Conservation (phyloP, 1,140 invertebrate species). For the Zophobas morio region DNA sequence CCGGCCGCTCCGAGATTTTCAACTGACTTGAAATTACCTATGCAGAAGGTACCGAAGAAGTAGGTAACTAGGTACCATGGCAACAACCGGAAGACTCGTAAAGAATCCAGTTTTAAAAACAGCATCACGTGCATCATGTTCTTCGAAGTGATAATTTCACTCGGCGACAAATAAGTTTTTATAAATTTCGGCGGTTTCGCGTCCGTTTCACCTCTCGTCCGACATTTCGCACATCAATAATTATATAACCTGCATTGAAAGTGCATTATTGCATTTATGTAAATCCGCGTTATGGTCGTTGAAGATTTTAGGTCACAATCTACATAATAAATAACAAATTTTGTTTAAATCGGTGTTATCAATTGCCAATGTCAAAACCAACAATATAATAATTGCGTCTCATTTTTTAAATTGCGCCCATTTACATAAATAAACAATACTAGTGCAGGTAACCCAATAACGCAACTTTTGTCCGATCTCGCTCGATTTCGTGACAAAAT, state of each 20-base stretch:
- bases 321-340: conserved; percentile 44
- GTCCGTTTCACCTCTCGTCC: not conserved
- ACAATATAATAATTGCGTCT: conserved; percentile 44
- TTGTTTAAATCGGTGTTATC: conserved; percentile 45
- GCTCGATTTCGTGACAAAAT: conserved; percentile 26
- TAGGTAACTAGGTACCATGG: conserved; percentile 46
- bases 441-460: conserved; percentile 44
- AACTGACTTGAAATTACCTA: conserved; percentile 20
- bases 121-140: conserved; percentile 9
- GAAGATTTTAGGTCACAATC: conserved; percentile 41
- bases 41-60: conserved; percentile 36
- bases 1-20: conserved; percentile 27
- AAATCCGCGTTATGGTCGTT: not conserved
- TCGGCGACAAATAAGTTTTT: conserved; percentile 7
- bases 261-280: conserved; percentile 45
- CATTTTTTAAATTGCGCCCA: conserved; percentile 42
- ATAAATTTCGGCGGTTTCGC: not conserved
- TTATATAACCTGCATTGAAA: conserved; percentile 43
- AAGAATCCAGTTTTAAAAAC: conserved; percentile 25
- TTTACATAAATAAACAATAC: conserved; percentile 48
- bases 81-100: conserved; percentile 38
- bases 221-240: not conserved
- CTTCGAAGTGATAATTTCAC: not conserved
- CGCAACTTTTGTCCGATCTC: conserved; percentile 49
- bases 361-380: conserved; percentile 48